phyloP scores from a whole-genome alignment of 2,888 invertebrate species.

The Brenthis hecate region DNA sequence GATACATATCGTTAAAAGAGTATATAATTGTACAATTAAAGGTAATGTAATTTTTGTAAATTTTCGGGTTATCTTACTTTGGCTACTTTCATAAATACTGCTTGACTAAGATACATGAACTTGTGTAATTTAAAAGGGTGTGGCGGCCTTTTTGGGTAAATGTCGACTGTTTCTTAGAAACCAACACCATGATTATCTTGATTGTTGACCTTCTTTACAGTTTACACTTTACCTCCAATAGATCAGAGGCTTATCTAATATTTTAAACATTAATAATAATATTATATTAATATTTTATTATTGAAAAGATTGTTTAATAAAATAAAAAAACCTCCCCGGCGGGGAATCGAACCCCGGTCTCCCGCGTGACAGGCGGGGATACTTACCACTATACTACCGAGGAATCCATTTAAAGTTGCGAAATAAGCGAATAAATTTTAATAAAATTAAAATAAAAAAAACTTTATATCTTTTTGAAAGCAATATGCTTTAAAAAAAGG shows the following conservation, averaged over 20 bases:
- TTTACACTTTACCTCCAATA: neutral
- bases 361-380: conserved; percentile 84
- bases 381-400: conserved; percentile 83
- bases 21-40: neutral
- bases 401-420: conserved; percentile 44
- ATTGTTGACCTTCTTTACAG: neutral
- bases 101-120: conserved; percentile 34
- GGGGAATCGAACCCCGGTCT: conserved; percentile 84
- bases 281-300: neutral
- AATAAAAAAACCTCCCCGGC: conserved; percentile 57
- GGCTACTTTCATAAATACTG: conserved; percentile 42
- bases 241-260: neutral
- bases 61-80: neutral
- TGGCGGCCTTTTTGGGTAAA: conserved; percentile 27
- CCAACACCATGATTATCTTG: conserved; percentile 7
- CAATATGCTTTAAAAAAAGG: too few relatives aligned
- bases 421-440: neutral
- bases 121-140: conserved; percentile 29
- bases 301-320: too few relatives aligned
- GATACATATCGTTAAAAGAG: too few relatives aligned
- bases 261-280: neutral
- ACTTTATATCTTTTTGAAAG: too few relatives aligned
- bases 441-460: neutral
- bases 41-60: neutral
- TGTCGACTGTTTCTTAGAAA: conserved; percentile 21